A percentile compares a stretch with the other conserved stretches of the same genome.
Evolutionary conservation across 2,797 vertebrate genomes (phyloP).

Genomic region (Paguma larvata): DNA sequence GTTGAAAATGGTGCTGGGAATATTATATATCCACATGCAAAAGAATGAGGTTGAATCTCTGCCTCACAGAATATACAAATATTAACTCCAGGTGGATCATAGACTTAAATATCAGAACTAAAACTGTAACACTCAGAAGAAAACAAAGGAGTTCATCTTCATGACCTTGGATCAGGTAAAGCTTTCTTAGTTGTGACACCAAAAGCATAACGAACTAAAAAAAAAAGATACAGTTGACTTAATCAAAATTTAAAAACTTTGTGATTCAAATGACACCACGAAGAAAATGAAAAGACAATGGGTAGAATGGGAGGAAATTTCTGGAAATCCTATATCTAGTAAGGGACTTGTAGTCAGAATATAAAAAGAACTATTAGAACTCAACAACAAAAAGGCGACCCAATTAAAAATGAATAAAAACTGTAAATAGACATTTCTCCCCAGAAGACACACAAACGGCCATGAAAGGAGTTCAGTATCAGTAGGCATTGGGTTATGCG

Average conservation of each 20-base stretch:
- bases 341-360: slow-evolving; percentile 4
- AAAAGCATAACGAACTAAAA: neutral
- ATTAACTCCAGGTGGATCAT: neutral
- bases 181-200: neutral
- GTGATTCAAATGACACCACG: neutral
- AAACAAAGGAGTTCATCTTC: slow-evolving; percentile 25
- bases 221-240: neutral
- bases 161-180: slow-evolving; percentile 43
- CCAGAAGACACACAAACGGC: neutral
- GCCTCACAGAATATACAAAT: neutral
- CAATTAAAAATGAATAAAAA: neutral
- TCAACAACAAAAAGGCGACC: neutral
- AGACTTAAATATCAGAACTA: neutral
- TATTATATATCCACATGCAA: neutral
- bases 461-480: neutral
- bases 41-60: slow-evolving; percentile 18
- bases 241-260: neutral
- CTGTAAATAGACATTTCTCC: slow-evolving; percentile 1
- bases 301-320: neutral
- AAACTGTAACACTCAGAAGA: neutral
- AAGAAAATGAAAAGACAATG: slow-evolving; percentile 23
- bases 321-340: neutral
- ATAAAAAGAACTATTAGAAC: neutral
- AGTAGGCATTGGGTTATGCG: neutral
- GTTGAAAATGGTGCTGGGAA: neutral